Evolutionary conservation across 1,140 invertebrate genomes (phyloP), one percentile per base, ranked within the genome.

Genomic region (Grapholita molesta): DNA sequence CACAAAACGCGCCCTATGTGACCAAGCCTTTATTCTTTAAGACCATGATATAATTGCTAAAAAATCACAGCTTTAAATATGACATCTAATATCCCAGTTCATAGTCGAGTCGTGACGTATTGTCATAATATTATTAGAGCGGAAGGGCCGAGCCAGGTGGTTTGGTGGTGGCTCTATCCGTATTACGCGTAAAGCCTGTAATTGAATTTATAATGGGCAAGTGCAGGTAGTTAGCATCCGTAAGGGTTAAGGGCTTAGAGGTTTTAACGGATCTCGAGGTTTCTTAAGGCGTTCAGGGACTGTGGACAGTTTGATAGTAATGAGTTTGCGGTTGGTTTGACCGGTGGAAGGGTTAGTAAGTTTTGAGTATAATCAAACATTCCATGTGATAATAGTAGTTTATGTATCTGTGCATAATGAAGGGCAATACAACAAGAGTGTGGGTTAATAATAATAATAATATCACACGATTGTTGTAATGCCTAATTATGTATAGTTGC

Each of bases 191-290:
- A 82, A 76, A 78, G 78, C 74, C 70, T 77, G 79, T 89, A 87
- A 89, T 89, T 89, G 84, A 89, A 89, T 89, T 89, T 88, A 89
- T 89, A 89, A 89, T 86, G 79, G 84, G 77, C 85, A 86, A 84
- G 82, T 88, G 24, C 24, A 25, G 55, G 55, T 61, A 61, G 28
- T 55, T 55, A 28, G 53, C 18, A 18, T 88, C 81, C 79, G 75
- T 70, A 76, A 68, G 79, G 81, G 79, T 83, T 83, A 80, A 83
- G 76, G 78, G 77, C 80, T 81, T 82, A 70, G 68, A 69, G 68
- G 69, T 66, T 68, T 64, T 65, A 35, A 24, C 30, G 30, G 33
- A 38, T 30, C 8, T 30, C 18, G 23, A n/a, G 61, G 64, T 35
- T 33, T 35, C 64, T 35, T 65, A 65, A 32, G 15, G 64, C 25